Conservation (phyloP, 1,140 invertebrate genomes). For the Lordiphosa collinella region DNA sequence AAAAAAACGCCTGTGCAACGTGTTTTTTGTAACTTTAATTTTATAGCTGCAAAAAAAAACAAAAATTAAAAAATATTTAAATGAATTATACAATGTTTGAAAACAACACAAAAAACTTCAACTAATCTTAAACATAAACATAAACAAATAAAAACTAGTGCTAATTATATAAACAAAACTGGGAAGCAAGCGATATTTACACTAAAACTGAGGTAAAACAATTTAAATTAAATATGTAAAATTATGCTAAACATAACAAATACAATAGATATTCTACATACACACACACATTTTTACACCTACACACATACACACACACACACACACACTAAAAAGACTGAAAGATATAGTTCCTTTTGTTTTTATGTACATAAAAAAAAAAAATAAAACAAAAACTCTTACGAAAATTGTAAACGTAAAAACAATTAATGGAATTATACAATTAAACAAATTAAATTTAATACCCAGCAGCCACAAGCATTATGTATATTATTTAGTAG, state of each 20-base stretch:
- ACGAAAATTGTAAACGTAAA: constrained; percentile 71
- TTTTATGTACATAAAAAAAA: constrained; percentile 78
- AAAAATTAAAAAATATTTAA: constrained; percentile 65
- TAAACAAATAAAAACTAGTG: not conserved
- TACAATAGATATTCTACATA: constrained; percentile 62
- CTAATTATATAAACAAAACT: constrained; percentile 31
- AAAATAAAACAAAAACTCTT: constrained; percentile 53
- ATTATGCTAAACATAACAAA: constrained; percentile 40
- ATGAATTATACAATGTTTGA: constrained; percentile 65
- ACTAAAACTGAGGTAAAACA: constrained; percentile 43
- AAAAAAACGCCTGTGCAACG: constrained; percentile 32
- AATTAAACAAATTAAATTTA: constrained; percentile 59
- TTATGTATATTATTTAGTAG: constrained; percentile 60
- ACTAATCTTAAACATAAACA: constrained; percentile 29
- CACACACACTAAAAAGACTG: constrained; percentile 79
- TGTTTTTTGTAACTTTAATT: constrained; percentile 38
- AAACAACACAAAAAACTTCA: constrained; percentile 14
- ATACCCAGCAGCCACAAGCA: constrained; percentile 30
- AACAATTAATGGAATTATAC: constrained; percentile 76
- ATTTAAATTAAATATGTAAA: constrained; percentile 41
- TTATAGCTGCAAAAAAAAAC: constrained; percentile 52
- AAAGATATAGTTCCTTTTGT: constrained; percentile 80
- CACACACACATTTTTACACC: constrained; percentile 22
- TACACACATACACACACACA: constrained; percentile 44
- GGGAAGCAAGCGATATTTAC: constrained; percentile 57